Conservation (phyloP, 2,888 invertebrate species). For the Therioaphis trifolii region DNA sequence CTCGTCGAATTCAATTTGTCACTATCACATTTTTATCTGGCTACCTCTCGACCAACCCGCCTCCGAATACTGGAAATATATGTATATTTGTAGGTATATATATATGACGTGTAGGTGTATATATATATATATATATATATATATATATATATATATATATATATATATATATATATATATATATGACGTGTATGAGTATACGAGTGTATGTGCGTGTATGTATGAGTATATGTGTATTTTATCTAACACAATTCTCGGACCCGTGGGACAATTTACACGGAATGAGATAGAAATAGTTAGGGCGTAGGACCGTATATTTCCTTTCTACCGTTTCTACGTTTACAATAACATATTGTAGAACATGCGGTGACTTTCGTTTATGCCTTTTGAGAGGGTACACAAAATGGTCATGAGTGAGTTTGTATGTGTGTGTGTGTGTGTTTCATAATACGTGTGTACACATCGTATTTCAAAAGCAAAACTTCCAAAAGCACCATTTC, state of each 20-base stretch:
- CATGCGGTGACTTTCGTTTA: background rate
- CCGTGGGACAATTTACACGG: slow-evolving; percentile 8
- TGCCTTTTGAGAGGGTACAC: background rate
- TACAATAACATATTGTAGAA: background rate
- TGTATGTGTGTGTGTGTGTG: background rate
- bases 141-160: too few relatives aligned
- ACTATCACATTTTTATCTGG: background rate
- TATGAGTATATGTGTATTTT: background rate
- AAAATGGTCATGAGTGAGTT: background rate
- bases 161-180: too few relatives aligned
- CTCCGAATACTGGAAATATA: too few relatives aligned
- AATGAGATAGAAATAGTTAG: background rate
- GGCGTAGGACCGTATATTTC: background rate
- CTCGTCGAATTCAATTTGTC: slow-evolving; percentile 50
- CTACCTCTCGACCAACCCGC: background rate
- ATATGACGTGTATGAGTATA: too few relatives aligned
- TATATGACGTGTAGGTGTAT: too few relatives aligned
- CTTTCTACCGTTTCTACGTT: background rate
- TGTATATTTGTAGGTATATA: too few relatives aligned
- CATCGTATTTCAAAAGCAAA: slow-evolving; percentile 44
- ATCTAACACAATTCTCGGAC: background rate
- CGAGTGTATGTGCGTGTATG: too few relatives aligned
- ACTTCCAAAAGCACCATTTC: background rate
- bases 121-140: too few relatives aligned
- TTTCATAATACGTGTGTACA: background rate